Evolutionary conservation across 2,113 vertebrate genomes (phyloP).

Genomic region (Pterophyllum scalare): DNA sequence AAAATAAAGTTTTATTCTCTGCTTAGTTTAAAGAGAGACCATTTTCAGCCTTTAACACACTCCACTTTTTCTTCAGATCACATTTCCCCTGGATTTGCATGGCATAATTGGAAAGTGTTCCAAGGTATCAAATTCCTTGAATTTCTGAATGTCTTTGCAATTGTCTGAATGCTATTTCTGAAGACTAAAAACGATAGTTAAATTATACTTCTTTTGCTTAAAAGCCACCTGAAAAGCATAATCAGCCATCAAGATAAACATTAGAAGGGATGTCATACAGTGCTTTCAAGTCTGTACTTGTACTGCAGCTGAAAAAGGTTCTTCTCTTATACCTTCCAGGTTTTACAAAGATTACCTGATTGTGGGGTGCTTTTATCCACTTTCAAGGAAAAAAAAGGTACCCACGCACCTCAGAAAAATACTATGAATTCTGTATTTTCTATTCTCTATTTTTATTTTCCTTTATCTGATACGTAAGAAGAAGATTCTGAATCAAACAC

Average conservation of each 20-base stretch:
- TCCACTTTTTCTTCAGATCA: too few relatives aligned
- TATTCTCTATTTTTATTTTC: background rate
- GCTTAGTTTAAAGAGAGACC: background rate
- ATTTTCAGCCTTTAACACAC: background rate
- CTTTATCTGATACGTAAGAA: background rate
- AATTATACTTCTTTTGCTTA: background rate
- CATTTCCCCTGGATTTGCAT: background rate
- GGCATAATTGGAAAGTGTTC: background rate
- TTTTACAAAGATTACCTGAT: background rate
- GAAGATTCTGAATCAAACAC: background rate
- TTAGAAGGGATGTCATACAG: background rate
- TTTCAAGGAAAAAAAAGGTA: background rate
- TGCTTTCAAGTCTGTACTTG: background rate
- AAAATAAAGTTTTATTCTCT: background rate
- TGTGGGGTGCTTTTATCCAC: background rate
- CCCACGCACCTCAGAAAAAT: background rate
- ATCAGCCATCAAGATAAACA: background rate
- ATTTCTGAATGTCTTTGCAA: background rate
- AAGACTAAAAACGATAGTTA: background rate
- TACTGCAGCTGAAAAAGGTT: background rate
- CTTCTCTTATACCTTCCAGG: background rate
- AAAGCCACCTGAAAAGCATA: background rate
- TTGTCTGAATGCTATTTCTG: slow-evolving; percentile 7
- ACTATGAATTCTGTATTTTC: background rate
- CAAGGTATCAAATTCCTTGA: background rate